Percentiles rank a stretch among this genome's conserved stretches.
These are phyloP conservation scores for Mus caroli DNA, from an alignment of 2,797 vertebrate genomes.

Conservation along the genomic window DNA sequence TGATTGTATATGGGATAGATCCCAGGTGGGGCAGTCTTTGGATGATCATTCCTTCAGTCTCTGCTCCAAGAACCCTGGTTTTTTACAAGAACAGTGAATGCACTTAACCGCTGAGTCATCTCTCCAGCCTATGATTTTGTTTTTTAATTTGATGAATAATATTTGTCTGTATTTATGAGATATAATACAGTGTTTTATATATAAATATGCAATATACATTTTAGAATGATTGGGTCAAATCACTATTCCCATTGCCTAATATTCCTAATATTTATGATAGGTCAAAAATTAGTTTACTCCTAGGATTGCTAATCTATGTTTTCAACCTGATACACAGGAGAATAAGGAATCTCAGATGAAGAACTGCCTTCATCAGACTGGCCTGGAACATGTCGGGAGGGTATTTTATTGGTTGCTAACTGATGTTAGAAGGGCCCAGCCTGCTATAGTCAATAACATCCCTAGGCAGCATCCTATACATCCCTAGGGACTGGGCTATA, in stretches of 20 bases:
- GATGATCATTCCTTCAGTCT: too few species aligned
- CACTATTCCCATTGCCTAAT: neutral
- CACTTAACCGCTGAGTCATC: neutral
- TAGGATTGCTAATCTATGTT: neutral
- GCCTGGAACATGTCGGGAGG: neutral
- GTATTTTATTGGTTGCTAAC: neutral
- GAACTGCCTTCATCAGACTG: neutral
- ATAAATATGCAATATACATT: neutral
- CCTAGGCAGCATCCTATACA: neutral
- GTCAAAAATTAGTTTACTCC: neutral
- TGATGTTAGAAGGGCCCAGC: neutral
- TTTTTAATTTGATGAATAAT: neutral
- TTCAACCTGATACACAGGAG: neutral
- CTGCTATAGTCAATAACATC: neutral
- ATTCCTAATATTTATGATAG: neutral
- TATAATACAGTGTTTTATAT: neutral
- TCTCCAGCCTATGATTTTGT: neutral
- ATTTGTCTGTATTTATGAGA: neutral
- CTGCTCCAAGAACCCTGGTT: neutral
- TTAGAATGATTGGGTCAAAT: neutral
- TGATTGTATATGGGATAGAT: too few species aligned
- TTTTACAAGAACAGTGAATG: neutral
- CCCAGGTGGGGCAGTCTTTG: too few species aligned
- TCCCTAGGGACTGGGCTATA: neutral
- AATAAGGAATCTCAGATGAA: neutral